Evolutionary conservation across 1,140 invertebrate species (phyloP).

Genomic region (Lerema accius): DNA sequence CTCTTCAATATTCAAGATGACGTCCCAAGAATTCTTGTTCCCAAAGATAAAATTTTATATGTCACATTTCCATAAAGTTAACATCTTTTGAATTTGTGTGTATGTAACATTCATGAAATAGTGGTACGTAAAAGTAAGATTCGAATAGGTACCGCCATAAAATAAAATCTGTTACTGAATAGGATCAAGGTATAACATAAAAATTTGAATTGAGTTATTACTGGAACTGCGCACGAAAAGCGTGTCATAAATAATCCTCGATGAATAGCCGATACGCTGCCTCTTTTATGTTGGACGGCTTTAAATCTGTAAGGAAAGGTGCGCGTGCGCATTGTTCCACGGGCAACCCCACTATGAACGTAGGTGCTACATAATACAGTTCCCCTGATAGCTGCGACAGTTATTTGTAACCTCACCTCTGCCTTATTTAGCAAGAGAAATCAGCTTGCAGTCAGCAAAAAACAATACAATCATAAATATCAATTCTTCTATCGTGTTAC

Average conservation of each 20-base stretch:
- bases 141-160: neutral
- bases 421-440: slow-evolving; percentile 3
- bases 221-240: slow-evolving; percentile 14
- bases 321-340: slow-evolving; percentile 50
- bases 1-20: neutral
- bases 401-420: slow-evolving; percentile 15
- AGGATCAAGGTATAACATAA: neutral
- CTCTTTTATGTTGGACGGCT: slow-evolving; percentile 32
- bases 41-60: neutral
- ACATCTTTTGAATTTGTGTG: neutral
- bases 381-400: slow-evolving; percentile 39
- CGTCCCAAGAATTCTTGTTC: neutral
- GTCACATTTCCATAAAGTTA: neutral
- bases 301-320: slow-evolving; percentile 36
- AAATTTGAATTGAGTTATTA: slow-evolving; percentile 26
- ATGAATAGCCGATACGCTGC: slow-evolving; percentile 28
- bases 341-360: slow-evolving; percentile 37
- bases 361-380: slow-evolving; percentile 44
- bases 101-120: neutral
- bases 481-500: slow-evolving; percentile 11
- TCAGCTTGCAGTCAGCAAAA: neutral
- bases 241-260: slow-evolving; percentile 15
- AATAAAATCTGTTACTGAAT: neutral
- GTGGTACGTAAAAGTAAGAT: neutral
- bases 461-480: slow-evolving; percentile 4